These are phyloP conservation scores for Oreortyx pictus DNA, from an alignment of 2,797 vertebrate genomes.

Conservation along the genomic window DNA sequence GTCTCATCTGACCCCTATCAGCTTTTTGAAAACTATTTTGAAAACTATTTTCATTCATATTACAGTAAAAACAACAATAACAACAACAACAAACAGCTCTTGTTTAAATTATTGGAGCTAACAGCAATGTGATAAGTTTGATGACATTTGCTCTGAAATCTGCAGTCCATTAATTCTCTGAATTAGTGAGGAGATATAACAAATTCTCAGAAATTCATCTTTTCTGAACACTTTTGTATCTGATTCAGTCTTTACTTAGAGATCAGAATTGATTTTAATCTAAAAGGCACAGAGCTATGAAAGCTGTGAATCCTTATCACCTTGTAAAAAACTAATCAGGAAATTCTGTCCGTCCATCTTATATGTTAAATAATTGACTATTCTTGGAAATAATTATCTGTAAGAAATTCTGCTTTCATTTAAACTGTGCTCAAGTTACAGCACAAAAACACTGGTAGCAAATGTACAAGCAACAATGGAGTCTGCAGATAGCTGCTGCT, in stretches of 20 bases:
- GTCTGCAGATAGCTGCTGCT: not conserved
- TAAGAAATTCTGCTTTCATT: not conserved
- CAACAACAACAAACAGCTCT: not conserved
- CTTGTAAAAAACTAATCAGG: slow-evolving; percentile 5
- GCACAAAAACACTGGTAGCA: not conserved
- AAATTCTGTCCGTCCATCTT: not conserved
- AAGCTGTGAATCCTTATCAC: slow-evolving; percentile 30
- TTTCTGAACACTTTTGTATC: not conserved
- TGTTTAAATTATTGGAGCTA: slow-evolving; percentile 9
- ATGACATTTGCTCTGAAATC: slow-evolving; percentile 12
- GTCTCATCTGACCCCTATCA: not conserved
- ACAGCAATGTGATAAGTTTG: not conserved
- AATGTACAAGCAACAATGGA: not conserved
- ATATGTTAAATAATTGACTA: not conserved
- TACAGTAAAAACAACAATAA: not conserved
- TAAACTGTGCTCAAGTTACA: not conserved
- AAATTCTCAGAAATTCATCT: not conserved
- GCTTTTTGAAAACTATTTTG: slow-evolving; percentile 26
- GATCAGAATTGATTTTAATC: slow-evolving; percentile 7
- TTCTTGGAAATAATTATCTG: slow-evolving; percentile 7
- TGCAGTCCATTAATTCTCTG: not conserved
- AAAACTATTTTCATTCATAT: not conserved
- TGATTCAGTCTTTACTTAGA: not conserved
- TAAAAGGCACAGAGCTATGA: not conserved
- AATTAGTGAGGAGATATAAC: not conserved